Evolutionary conservation across 1,140 invertebrate species (phyloP), one percentile per base, ranked within the genome.

Genomic region (Zaprionus tsacasi): DNA sequence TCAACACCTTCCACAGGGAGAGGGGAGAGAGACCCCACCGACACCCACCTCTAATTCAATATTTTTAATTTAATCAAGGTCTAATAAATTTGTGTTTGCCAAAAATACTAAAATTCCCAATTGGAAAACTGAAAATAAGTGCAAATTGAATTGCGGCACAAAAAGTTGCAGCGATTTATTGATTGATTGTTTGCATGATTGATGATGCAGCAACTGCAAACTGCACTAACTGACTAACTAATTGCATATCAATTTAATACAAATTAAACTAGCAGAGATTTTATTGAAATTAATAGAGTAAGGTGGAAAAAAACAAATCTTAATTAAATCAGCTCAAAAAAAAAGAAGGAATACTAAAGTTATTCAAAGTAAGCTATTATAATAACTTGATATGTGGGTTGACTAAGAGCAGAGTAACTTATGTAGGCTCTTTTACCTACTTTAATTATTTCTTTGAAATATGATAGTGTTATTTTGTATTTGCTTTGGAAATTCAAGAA

Each of bases 21-120:
- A 30, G 27, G 6, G 27, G 6, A 30, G 21, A 21, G 36, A 56
- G 27, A 33, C 30, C 38, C 13, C 36, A 63, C 48, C 33, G n/a
- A 48, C 52, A 48, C 30, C n/a, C 35, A 15, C 33, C 33, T 36
- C n/a, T 30, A 63, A 63, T 55, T 60, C 15, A 61, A 61, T 63
- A 55, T 61, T 55, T 55, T 25, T 17, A 61, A 54, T 69, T 52
- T n/a, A 1, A 69, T 54, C 45, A 68, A 38, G 17, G 15, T 60
- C 13, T 57, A 57, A 57, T 15, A 27, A 55, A 35, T 65, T 65
- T 60, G 35, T 38, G 40, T 45, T 7, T 43, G 40, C 13, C 55
- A 50, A 52, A 59, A 67, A 48, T 40, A n/a, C 4, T 36, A 7
- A 54, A 54, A 48, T 21, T 33, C 8, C 15, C 50, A 25, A 15